These are phyloP conservation scores for Boloria euphrosyne DNA, from an alignment of 2,888 invertebrate species.

Conservation along the genomic window DNA sequence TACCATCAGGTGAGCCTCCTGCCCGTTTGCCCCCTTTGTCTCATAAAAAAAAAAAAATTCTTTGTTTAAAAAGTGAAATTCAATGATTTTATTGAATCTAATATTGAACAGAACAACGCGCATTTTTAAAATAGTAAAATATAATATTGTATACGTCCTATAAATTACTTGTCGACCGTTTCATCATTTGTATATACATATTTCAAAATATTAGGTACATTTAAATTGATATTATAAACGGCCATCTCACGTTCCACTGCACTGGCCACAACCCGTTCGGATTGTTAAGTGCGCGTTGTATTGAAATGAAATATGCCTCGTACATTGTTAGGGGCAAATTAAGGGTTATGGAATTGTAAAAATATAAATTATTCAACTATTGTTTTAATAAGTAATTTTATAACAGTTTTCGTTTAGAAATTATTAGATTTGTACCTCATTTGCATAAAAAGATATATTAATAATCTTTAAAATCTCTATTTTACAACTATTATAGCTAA, in stretches of 20 bases:
- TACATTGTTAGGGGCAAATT: neutral
- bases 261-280: constrained; percentile 16
- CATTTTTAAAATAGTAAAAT: neutral
- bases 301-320: constrained; percentile 12
- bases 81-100: too few species aligned
- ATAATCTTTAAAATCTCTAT: too few species aligned
- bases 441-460: too few species aligned
- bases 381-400: too few species aligned
- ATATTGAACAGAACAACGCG: too few species aligned
- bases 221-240: constrained; percentile 16
- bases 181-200: constrained; percentile 2
- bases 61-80: too few species aligned
- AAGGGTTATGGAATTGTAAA: neutral
- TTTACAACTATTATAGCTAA: too few species aligned
- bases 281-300: constrained; percentile 15
- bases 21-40: too few species aligned
- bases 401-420: too few species aligned
- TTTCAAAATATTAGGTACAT: constrained; percentile 6
- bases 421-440: too few species aligned
- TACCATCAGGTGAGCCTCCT: too few species aligned
- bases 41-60: too few species aligned
- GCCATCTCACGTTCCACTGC: constrained; percentile 20
- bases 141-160: constrained; percentile 1
- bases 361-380: neutral
- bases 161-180: neutral